Conservation (phyloP, 2,113 vertebrate species). For the Xiphorhynchus elegans region DNA sequence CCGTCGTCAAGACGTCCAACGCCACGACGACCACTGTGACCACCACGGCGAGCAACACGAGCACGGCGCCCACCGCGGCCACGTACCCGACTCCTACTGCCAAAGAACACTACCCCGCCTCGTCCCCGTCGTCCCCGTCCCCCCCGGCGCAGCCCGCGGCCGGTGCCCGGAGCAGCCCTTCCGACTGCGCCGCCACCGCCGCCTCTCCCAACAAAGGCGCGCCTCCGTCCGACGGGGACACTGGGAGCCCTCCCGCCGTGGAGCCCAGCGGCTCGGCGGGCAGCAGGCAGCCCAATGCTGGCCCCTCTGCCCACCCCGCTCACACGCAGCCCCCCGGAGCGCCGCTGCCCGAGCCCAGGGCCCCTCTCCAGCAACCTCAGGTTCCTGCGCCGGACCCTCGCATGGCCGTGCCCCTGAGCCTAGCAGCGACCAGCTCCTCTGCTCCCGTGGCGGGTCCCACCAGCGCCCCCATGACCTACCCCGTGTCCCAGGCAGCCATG, state of each 20-base stretch:
- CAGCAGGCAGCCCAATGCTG: constrained; percentile 67
- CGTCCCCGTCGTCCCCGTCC: constrained; percentile 80
- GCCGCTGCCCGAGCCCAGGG: constrained; percentile 74
- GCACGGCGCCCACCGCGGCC: constrained; percentile 76
- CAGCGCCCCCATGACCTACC: constrained; percentile 80
- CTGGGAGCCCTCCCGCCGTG: constrained; percentile 65
- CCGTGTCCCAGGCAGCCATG: constrained; percentile 80
- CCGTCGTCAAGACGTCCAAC: constrained; percentile 86
- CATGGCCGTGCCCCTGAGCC: constrained; percentile 75
- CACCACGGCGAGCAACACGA: constrained; percentile 79
- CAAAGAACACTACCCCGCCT: constrained; percentile 83
- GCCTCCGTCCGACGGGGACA: constrained; percentile 68
- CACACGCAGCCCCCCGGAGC: constrained; percentile 74
- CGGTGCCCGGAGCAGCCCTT: constrained; percentile 77
- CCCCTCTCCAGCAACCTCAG: constrained; percentile 79
- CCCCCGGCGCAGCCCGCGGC: constrained; percentile 75
- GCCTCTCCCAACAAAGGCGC: constrained; percentile 78
- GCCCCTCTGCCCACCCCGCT: constrained; percentile 68
- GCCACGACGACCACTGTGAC: constrained; percentile 79
- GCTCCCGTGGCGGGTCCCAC: constrained; percentile 66
- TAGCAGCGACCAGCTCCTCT: constrained; percentile 64
- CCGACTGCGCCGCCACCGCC: constrained; percentile 55
- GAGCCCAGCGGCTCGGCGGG: constrained; percentile 51
- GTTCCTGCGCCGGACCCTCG: constrained; percentile 79
- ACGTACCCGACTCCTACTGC: constrained; percentile 80